These are phyloP conservation scores for Nyctibius bracteatus DNA, from an alignment of 2,113 vertebrate species.

Conservation along the genomic window DNA sequence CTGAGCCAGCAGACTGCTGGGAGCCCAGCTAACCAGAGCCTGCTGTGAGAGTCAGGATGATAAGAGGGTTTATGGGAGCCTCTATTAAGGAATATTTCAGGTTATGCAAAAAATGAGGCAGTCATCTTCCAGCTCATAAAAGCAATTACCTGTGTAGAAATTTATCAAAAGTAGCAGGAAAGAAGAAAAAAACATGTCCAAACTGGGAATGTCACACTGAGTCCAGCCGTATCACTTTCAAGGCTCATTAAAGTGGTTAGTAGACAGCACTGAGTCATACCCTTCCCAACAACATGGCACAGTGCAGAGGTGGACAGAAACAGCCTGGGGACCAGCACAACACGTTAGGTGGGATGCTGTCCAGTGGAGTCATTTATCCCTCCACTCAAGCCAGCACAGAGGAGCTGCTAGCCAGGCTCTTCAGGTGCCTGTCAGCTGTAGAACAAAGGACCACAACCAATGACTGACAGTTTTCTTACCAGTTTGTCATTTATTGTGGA, in stretches of 20 bases:
- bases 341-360: background rate
- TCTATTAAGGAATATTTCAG: background rate
- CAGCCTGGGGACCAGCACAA: background rate
- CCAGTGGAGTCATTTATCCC: background rate
- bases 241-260: background rate
- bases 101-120: constrained; percentile 6
- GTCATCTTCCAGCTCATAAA: background rate
- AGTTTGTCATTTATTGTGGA: background rate
- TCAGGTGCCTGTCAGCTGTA: constrained; percentile 27
- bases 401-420: constrained; percentile 33
- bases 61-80: background rate
- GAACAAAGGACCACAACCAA: constrained; percentile 14
- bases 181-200: background rate
- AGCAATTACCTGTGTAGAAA: constrained; percentile 18
- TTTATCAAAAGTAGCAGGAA: background rate
- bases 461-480: background rate
- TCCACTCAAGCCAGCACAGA: no score
- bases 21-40: background rate
- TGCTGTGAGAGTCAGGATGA: background rate
- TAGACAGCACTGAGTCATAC: background rate
- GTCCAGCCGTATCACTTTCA: background rate
- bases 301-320: background rate
- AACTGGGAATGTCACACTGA: background rate
- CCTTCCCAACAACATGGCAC: background rate
- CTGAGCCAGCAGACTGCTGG: background rate